A percentile compares a stretch with the other conserved stretches of the same genome.
Evolutionary conservation across 2,888 invertebrate species (phyloP).

Genomic region (Cephus sareptanus): DNA sequence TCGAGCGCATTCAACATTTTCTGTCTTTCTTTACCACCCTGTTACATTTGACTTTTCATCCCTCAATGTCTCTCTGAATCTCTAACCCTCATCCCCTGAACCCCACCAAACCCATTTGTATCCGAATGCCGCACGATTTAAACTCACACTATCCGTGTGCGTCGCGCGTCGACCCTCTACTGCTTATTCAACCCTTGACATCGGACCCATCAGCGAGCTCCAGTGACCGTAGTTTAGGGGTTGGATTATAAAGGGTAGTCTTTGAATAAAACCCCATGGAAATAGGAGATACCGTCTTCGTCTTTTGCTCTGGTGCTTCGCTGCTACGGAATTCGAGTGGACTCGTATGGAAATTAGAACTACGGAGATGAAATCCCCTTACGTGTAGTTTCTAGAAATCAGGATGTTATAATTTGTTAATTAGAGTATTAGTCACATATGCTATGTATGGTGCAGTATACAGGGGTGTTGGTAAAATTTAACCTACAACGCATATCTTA

Average conservation of each 20-base stretch:
- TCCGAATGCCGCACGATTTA: background rate
- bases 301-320: background rate
- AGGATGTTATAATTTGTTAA: background rate
- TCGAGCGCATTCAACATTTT: background rate
- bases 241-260: background rate
- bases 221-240: background rate
- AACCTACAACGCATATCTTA: background rate
- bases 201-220: background rate
- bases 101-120: background rate
- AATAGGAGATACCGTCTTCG: background rate
- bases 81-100: background rate
- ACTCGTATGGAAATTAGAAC: background rate
- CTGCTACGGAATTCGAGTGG: background rate
- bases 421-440: background rate
- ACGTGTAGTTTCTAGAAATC: background rate
- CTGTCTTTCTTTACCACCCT: background rate
- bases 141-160: background rate
- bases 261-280: background rate
- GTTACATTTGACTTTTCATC: background rate
- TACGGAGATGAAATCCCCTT: background rate
- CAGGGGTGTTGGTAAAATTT: no score
- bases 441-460: no score
- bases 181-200: background rate
- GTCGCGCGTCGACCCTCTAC: background rate
- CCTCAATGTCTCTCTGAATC: background rate